These are phyloP conservation scores for Sterrhoptilus dennistouni DNA, from an alignment of 2,113 vertebrate species.

Conservation along the genomic window DNA sequence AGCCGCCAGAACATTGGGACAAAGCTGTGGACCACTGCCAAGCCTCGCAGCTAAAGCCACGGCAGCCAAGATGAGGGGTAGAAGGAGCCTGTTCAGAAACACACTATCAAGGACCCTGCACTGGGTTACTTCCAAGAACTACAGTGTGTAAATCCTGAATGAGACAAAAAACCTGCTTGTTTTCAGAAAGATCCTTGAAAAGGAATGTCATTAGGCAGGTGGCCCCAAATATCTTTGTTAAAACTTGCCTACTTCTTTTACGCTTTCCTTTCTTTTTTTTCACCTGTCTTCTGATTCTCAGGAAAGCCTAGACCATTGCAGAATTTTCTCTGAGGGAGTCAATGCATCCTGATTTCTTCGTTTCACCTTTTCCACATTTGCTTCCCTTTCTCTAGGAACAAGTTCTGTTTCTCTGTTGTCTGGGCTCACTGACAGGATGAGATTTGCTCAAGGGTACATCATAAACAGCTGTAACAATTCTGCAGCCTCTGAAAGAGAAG, in stretches of 20 bases:
- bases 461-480: neutral
- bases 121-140: neutral
- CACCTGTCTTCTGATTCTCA: neutral
- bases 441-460: neutral
- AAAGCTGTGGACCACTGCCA: slow-evolving; percentile 47
- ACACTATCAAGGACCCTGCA: neutral
- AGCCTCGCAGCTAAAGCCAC: neutral
- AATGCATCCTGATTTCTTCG: neutral
- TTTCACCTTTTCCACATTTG: neutral
- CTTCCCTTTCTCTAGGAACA: neutral
- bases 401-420: neutral
- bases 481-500: neutral
- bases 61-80: neutral
- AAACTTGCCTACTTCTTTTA: neutral
- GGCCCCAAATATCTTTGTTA: neutral
- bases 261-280: neutral
- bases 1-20: neutral
- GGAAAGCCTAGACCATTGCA: neutral
- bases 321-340: neutral
- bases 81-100: neutral
- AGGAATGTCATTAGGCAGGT: neutral
- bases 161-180: neutral
- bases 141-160: neutral
- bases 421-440: neutral
- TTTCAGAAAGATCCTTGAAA: neutral